Percentiles rank a stretch among this genome's conserved stretches.
Evolutionary conservation across 92 coral and sea anemone genomes (phyloP).

Genomic region (Hydrozoanthus gracilis): DNA sequence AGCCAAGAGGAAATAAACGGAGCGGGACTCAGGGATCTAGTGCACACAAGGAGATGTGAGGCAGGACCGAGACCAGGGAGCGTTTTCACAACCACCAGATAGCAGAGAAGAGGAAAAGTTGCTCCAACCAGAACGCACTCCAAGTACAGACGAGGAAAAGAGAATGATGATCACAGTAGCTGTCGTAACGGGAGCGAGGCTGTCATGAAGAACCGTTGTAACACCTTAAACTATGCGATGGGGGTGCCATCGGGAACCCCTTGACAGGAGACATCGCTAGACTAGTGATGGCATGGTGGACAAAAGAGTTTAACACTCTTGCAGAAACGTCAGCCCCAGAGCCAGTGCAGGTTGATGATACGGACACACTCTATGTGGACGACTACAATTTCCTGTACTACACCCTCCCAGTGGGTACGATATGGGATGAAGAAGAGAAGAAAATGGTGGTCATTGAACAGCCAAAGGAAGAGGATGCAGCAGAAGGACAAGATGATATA

Average conservation of each 20-base stretch:
- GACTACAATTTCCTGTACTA: slow-evolving; percentile 47
- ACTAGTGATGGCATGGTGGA: slow-evolving; percentile 40
- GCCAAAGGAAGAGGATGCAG: too few species aligned
- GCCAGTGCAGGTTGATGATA: slow-evolving; percentile 15
- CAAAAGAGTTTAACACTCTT: not conserved
- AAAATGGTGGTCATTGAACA: too few species aligned
- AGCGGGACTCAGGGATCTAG: not conserved
- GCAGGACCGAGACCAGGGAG: slow-evolving; percentile 28
- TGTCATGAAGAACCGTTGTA: slow-evolving; percentile 12
- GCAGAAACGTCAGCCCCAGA: slow-evolving; percentile 13
- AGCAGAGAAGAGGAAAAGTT: slow-evolving; percentile 1
- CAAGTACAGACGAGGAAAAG: slow-evolving; percentile 3
- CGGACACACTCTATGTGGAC: slow-evolving; percentile 37
- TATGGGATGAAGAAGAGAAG: too few species aligned
- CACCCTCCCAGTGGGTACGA: too few species aligned
- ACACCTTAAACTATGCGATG: slow-evolving; percentile 31
- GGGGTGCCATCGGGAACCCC: not conserved
- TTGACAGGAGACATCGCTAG: slow-evolving; percentile 28
- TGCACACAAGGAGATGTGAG: slow-evolving; percentile 33
- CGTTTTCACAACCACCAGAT: slow-evolving; percentile 5
- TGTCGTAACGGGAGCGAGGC: slow-evolving; percentile 26
- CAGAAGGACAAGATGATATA: too few species aligned
- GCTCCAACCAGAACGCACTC: not conserved
- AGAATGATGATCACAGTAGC: slow-evolving; percentile 7
- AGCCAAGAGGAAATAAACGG: not conserved